Evolutionary conservation across 2,888 invertebrate genomes (phyloP).

Genomic region (Sicus ferrugineus): DNA sequence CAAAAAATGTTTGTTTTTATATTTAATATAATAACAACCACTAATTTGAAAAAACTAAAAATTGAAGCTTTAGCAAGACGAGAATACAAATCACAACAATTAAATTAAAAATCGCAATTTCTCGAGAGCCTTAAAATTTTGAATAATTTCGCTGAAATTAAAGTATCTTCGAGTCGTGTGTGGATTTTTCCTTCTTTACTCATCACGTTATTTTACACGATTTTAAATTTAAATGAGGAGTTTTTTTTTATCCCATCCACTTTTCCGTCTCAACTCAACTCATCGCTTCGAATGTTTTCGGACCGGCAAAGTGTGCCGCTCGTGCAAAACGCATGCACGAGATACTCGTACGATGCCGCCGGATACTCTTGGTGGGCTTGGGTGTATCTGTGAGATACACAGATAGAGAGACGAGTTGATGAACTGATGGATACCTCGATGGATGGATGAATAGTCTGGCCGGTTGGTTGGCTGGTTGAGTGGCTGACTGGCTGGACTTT

Average conservation of each 20-base stretch:
- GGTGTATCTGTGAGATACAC: constrained; percentile 18
- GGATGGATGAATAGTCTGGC: constrained; percentile 26
- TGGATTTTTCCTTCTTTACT: no score
- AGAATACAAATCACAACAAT: no score
- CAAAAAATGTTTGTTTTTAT: neutral
- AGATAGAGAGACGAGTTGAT: neutral
- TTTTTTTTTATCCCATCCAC: neutral
- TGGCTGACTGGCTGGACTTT: constrained; percentile 34
- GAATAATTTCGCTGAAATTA: no score
- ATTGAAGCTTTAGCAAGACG: no score
- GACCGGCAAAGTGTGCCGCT: neutral
- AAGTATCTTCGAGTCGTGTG: no score
- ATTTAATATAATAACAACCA: no score
- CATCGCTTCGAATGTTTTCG: neutral
- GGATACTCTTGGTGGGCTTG: no score
- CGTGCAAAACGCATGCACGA: no score
- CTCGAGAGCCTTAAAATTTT: no score
- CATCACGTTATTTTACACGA: neutral
- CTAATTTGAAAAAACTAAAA: no score
- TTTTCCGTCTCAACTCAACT: neutral
- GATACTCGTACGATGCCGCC: no score
- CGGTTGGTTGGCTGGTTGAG: constrained; percentile 12
- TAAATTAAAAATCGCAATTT: no score
- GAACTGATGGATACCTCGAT: neutral
- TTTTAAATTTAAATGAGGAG: neutral